A percentile compares a stretch with the other conserved stretches of the same genome.
These are phyloP conservation scores for Dicentrarchus labrax DNA, from an alignment of 2,113 vertebrate genomes.

Conservation along the genomic window DNA sequence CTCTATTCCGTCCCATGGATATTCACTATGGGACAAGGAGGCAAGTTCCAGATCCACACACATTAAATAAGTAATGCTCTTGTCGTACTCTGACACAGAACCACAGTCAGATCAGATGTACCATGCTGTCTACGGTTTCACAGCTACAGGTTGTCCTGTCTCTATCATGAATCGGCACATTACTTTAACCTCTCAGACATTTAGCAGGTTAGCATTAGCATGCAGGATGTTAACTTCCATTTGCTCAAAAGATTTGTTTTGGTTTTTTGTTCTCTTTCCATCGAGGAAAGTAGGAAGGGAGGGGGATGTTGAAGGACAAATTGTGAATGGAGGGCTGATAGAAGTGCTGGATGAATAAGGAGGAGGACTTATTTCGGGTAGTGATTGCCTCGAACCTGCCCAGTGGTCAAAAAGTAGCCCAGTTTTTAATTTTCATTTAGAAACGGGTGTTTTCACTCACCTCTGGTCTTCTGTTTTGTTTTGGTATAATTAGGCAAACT, in stretches of 20 bases:
- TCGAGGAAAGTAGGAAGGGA: not conserved
- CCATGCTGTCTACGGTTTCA: constrained; percentile 67
- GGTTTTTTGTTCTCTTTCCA: not conserved
- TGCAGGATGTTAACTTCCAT: not conserved
- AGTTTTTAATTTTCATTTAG: not conserved
- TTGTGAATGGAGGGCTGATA: not conserved
- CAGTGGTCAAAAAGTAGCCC: not conserved
- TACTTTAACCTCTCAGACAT: not conserved
- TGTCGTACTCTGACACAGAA: constrained; percentile 61
- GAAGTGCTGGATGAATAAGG: not conserved
- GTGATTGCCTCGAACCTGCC: not conserved
- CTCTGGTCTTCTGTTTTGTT: not conserved
- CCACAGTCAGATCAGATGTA: constrained; percentile 68
- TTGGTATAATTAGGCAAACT: not conserved
- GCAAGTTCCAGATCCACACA: constrained; percentile 37
- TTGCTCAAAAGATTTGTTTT: not conserved
- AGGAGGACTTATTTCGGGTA: not conserved
- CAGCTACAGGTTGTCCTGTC: constrained; percentile 26
- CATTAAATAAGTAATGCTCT: constrained; percentile 81
- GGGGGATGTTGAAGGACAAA: not conserved
- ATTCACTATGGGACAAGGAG: constrained; percentile 47
- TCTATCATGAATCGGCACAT: not conserved
- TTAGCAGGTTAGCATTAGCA: not conserved
- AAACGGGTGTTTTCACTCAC: not conserved
- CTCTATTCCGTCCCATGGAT: constrained; percentile 6